Evolutionary conservation across 2,888 invertebrate species (phyloP), one percentile per base, ranked within the genome.

Genomic region (Frankliniella fusca): DNA sequence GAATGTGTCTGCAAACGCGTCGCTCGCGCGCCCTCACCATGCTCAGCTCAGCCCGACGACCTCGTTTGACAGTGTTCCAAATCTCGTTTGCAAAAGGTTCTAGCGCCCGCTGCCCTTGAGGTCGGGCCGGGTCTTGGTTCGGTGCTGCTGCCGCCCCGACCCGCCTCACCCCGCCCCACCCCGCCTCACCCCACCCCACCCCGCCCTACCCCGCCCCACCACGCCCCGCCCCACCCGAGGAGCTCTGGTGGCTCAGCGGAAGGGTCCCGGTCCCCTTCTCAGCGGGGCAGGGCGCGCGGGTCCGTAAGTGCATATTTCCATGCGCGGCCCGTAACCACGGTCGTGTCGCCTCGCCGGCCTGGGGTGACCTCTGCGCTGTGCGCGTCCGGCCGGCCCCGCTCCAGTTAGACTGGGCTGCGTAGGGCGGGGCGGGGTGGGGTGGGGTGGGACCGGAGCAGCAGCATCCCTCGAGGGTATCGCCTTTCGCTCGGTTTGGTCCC

Each of bases 281-380:
- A 3, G 38, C 38, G 38, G 38, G 27, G 27, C 11, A 23, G 70
- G 27, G 10, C n/a, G n/a, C n/a, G n/a, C n/a, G 61, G 15, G 54
- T n/a, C n/a, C 54, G 27, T 76, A 76, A 76, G 70, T 76, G 70
- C 70, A 76, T 76, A 76, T 76, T 76, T 23, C 70, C 70, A 76
- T 76, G 70, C 70, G 27, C 70, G 70, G 61, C 20, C 70, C 27
- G 27, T 76, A 76, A 76, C 70, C 70, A 11, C 70, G 70, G 70
- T 27, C 70, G 70, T 27, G 70, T 76, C 70, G 12, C 38, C 38
- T 38, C 5, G 38, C 38, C 38, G 38, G 38, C 10, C 70, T 10
- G 10, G 12, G 70, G 27, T 76, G 70, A 76, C 70, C 70, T 27
- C 61, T 10, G 23, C 70, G 12, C 70, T n/a, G 20, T n/a, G 15